phyloP scores from a whole-genome alignment of 92 coral and sea anemone species.

The Muricea muricata region DNA sequence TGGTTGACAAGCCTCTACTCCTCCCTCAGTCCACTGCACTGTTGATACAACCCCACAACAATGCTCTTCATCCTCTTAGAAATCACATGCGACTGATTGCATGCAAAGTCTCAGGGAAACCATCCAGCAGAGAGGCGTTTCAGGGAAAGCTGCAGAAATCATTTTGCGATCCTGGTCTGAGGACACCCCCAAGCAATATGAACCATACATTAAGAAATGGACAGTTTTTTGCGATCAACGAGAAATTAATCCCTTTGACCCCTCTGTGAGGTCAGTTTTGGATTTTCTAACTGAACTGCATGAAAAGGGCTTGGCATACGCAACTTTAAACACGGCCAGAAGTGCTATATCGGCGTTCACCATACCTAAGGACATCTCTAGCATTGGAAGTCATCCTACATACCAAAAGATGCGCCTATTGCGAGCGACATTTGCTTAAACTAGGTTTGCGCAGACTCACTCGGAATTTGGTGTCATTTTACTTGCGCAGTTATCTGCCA shows the following conservation, averaged over 20 bases:
- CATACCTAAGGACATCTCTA: neutral
- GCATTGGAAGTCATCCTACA: slow-evolving; percentile 44
- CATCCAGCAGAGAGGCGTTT: slow-evolving; percentile 31
- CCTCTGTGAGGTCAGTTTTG: slow-evolving; percentile 38
- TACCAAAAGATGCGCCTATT: too few species aligned
- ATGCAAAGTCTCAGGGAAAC: slow-evolving; percentile 50
- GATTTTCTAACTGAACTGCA: slow-evolving; percentile 43
- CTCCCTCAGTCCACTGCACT: slow-evolving; percentile 31
- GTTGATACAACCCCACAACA: slow-evolving; percentile 31
- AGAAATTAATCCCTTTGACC: slow-evolving; percentile 48
- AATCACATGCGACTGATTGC: slow-evolving; percentile 24
- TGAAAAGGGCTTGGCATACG: slow-evolving; percentile 45
- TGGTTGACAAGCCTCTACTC: slow-evolving; percentile 44
- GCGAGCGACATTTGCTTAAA: too few species aligned
- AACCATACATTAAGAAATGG: slow-evolving; percentile 36
- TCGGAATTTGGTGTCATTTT: too few species aligned
- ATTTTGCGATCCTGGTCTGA: slow-evolving; percentile 43
- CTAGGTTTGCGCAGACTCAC: too few species aligned
- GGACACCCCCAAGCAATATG: slow-evolving; percentile 50
- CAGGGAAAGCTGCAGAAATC: slow-evolving; percentile 44
- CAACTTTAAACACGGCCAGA: slow-evolving; percentile 46
- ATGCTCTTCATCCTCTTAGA: slow-evolving; percentile 43
- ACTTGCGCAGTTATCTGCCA: too few species aligned
- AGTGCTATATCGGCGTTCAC: slow-evolving; percentile 45
- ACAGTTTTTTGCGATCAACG: slow-evolving; percentile 47